Conservation (phyloP, 2,113 vertebrate species). For the Deroptyus accipitrinus region DNA sequence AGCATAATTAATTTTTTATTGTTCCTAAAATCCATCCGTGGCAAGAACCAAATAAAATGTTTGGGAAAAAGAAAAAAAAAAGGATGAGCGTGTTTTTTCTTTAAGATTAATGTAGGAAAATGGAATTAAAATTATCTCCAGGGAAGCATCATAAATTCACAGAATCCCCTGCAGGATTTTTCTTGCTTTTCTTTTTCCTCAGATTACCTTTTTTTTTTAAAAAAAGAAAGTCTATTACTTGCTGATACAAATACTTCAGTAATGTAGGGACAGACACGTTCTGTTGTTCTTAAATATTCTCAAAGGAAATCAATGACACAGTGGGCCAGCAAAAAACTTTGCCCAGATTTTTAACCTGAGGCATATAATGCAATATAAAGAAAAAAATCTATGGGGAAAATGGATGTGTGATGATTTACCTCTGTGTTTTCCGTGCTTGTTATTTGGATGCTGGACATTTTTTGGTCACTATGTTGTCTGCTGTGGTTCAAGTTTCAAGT, state of each 20-base stretch:
- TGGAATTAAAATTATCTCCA: not conserved
- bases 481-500: not conserved
- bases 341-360: not conserved
- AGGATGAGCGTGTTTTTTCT: not conserved
- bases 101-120: not conserved
- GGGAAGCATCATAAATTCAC: not conserved
- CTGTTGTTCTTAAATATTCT: slow-evolving; percentile 7
- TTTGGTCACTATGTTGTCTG: not conserved
- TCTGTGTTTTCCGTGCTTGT: not conserved
- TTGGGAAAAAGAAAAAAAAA: not conserved
- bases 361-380: not conserved
- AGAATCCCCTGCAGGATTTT: not conserved
- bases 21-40: not conserved
- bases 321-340: not conserved
- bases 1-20: not conserved
- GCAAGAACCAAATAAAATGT: not conserved
- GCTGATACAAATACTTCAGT: not conserved
- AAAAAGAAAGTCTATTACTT: not conserved
- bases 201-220: not conserved
- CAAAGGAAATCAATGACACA: not conserved
- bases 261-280: not conserved
- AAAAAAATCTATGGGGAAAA: not conserved
- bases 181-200: not conserved
- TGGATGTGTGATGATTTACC: not conserved
- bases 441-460: not conserved